phyloP scores from a whole-genome alignment of 2,888 invertebrate species.

The Ferdinandea cuprea region DNA sequence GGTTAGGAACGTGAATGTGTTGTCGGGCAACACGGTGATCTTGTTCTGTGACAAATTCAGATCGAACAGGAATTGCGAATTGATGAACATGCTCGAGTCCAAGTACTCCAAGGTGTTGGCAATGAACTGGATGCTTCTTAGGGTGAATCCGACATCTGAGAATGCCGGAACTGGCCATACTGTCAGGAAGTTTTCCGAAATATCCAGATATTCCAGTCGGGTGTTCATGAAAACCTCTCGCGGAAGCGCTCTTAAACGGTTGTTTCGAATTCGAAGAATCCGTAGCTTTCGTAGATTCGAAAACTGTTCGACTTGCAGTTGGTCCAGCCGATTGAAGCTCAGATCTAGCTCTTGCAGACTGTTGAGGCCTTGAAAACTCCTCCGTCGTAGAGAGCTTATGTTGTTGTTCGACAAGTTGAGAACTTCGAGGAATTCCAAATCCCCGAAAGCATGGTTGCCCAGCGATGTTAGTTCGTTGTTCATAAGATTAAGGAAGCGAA shows the following conservation, averaged over 20 bases:
- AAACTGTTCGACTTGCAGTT: conserved; percentile 91
- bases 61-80: conserved; percentile 90
- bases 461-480: conserved; percentile 89
- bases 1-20: conserved; percentile 92
- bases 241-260: conserved; percentile 89
- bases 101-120: conserved; percentile 92
- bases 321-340: conserved; percentile 89
- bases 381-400: conserved; percentile 88
- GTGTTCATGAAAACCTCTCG: conserved; percentile 92
- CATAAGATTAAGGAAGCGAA: conserved; percentile 88
- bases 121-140: conserved; percentile 90
- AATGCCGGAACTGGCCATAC: conserved; percentile 91
- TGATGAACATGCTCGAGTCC: conserved; percentile 93
- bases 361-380: conserved; percentile 90
- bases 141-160: conserved; percentile 90
- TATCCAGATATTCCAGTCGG: conserved; percentile 90
- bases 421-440: conserved; percentile 88
- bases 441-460: conserved; percentile 90
- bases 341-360: conserved; percentile 91
- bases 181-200: conserved; percentile 90
- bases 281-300: conserved; percentile 89
- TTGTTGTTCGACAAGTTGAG: conserved; percentile 90
- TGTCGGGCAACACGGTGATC: conserved; percentile 93
- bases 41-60: conserved; percentile 92
- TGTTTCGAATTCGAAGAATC: conserved; percentile 89